Evolutionary conservation across 1,140 invertebrate genomes (phyloP).

Genomic region (Leptinotarsa defecta): DNA sequence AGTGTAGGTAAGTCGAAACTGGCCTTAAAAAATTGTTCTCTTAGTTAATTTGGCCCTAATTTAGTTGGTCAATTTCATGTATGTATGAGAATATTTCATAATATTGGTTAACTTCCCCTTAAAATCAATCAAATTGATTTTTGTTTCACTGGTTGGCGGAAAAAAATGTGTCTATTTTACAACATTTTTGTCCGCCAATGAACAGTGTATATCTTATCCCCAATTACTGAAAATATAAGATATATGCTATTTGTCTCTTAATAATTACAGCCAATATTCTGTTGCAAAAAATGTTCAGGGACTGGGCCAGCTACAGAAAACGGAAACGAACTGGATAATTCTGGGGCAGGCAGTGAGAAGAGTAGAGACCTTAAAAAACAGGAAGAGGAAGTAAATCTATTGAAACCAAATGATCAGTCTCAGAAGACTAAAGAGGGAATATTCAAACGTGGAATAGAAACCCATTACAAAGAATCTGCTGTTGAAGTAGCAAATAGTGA

Average conservation of each 20-base stretch:
- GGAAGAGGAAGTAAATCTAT: constrained; percentile 16
- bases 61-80: no score
- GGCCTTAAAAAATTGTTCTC: no score
- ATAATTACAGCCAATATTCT: constrained; percentile 37
- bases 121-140: no score
- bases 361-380: not conserved
- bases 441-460: not conserved
- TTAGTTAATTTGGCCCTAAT: no score
- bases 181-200: no score
- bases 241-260: not conserved
- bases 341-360: not conserved
- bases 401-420: not conserved
- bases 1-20: no score
- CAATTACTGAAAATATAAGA: not conserved
- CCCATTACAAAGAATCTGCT: constrained; percentile 21
- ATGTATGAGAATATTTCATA: no score
- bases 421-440: constrained; percentile 11
- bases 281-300: constrained; percentile 36
- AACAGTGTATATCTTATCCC: no score
- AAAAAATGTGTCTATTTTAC: no score
- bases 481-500: constrained; percentile 24
- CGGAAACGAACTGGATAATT: constrained; percentile 28
- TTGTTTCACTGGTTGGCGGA: no score
- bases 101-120: no score
- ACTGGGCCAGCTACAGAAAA: constrained; percentile 8